Base-by-base conservation (phyloP, 2,888 invertebrate species). In the Meta bourneti region DNA sequence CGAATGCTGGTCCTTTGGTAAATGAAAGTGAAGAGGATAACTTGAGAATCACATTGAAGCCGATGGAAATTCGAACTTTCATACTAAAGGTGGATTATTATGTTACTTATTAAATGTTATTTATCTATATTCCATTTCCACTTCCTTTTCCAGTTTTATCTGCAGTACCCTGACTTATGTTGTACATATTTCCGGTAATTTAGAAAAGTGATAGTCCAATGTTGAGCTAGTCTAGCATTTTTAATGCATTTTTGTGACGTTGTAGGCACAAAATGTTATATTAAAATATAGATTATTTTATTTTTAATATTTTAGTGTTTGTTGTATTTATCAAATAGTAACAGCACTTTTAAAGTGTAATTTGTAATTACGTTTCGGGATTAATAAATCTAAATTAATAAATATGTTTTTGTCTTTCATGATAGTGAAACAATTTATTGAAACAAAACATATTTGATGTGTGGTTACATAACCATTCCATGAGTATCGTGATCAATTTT, bases 51-150 rank as follows among this genome's bases (percentile, higher is more conserved):
- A 93, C 85, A 1, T 49, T 93, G 1, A 85, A 89, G 19, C 93
- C 93, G 1, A 93, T 93, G 93, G 85, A 93, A 86, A 93, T 93
- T 16, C 91, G 93, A 78, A 93, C 93, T 75, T 93, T 93, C 51
- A 89, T 93, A 52, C 19, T 89, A 6, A 92, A 92, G 84, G 84
- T 92, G 8, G 91, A 92, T 19, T 89, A 89, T 77, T n/a, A 77
- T 74, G 54, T 52, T 75, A 54, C 51, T 54, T 74, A 75, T 48
- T 92, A 78, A 71, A 87, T 48, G n/a, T n/a, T 81, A 75, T 86
- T 87, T 88, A 80, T 87, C 80, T 34, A 2, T 61, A 61, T 61
- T 61, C 61, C 16, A 16, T 16, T 16, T 16, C 7, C 9, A 5
- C 61, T 61, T 9, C 61, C 61, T 61, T 78, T 61, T n/a, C 19